These are phyloP conservation scores for Erpetoichthys calabaricus DNA, from an alignment of 2,797 vertebrate genomes.

Conservation along the genomic window DNA sequence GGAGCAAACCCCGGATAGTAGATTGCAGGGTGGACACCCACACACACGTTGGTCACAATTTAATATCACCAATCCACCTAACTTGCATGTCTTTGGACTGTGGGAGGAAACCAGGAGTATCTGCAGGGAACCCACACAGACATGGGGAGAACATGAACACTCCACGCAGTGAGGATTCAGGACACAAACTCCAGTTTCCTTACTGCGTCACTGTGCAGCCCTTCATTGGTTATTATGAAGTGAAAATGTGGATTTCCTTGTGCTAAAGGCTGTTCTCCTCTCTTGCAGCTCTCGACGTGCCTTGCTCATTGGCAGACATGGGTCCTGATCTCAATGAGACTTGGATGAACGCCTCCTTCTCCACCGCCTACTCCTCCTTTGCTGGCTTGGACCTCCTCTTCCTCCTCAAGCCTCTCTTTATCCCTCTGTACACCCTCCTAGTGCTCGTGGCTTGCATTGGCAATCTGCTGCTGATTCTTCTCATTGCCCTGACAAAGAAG, in stretches of 20 bases:
- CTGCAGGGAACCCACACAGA: too few species aligned
- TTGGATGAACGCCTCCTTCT: slow-evolving; percentile 26
- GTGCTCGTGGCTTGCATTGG: slow-evolving; percentile 58
- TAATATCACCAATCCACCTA: too few species aligned
- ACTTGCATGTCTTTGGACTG: too few species aligned
- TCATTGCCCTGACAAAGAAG: slow-evolving; percentile 64
- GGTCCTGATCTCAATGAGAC: slow-evolving; percentile 31
- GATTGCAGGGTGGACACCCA: too few species aligned
- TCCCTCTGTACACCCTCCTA: slow-evolving; percentile 58
- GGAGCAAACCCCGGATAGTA: too few species aligned
- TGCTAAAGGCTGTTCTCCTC: not conserved
- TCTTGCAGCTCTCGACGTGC: not conserved
- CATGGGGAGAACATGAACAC: too few species aligned
- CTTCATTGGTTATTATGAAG: not conserved
- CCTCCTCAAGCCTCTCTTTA: slow-evolving; percentile 61
- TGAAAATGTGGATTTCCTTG: not conserved
- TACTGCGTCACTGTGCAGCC: too few species aligned
- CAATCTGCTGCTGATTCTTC: slow-evolving; percentile 69
- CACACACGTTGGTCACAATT: too few species aligned
- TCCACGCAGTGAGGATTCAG: too few species aligned
- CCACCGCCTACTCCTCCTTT: slow-evolving; percentile 36
- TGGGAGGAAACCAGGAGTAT: too few species aligned
- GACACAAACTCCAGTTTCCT: too few species aligned
- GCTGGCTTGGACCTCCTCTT: slow-evolving; percentile 62
- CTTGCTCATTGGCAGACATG: fast-evolving